Evolutionary conservation across 2,113 vertebrate species (phyloP).

Genomic region (human (Homo sapiens)): GRCh38 chr13:111691501-111692000

Average conservation of each 20-base stretch:
- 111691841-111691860: slow-evolving; percentile 42
- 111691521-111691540: slow-evolving; percentile 93
- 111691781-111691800: slow-evolving; percentile 70
- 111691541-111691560: slow-evolving; percentile 93
- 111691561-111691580: slow-evolving; percentile 89
- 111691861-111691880: slow-evolving; percentile 42
- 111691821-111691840: slow-evolving; percentile 39
- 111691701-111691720: slow-evolving; percentile 74
- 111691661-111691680: slow-evolving; percentile 77
- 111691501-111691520: slow-evolving; percentile 94
- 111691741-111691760: slow-evolving; percentile 38
- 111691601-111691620: slow-evolving; percentile 85
- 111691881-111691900: slow-evolving; percentile 53
- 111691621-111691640: slow-evolving; percentile 86
- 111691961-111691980: slow-evolving; percentile 65
- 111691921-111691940: slow-evolving; percentile 60
- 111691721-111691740: slow-evolving; percentile 68
- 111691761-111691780: slow-evolving; percentile 45
- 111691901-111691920: slow-evolving; percentile 53
- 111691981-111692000: slow-evolving; percentile 54
- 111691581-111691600: slow-evolving; percentile 85
- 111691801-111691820: slow-evolving; percentile 48
- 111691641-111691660: slow-evolving; percentile 86
- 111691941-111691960: slow-evolving; percentile 64
- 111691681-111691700: slow-evolving; percentile 79